Evolutionary conservation across 2,113 vertebrate species (phyloP).

Genomic region (Pseudonaja textilis): DNA sequence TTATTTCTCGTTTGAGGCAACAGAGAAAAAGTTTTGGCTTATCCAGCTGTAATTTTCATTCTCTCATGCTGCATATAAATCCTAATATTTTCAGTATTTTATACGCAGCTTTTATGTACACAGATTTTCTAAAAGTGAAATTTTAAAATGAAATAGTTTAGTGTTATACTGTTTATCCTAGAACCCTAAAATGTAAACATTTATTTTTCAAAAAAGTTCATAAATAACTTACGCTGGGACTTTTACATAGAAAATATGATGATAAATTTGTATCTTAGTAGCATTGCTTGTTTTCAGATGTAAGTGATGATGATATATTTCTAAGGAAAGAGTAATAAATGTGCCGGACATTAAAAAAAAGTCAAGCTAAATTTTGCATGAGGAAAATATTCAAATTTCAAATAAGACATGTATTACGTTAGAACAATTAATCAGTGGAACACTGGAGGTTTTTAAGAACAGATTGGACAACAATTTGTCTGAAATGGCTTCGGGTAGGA

Average conservation of each 20-base stretch:
- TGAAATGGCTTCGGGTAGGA: neutral
- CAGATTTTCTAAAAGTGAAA: slow-evolving; percentile 22
- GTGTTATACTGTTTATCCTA: slow-evolving; percentile 10
- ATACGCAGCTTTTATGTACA: neutral
- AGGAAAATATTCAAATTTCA: neutral
- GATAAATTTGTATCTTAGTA: neutral
- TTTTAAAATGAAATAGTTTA: slow-evolving; percentile 19
- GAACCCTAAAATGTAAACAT: neutral
- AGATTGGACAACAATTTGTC: neutral
- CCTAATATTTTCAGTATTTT: slow-evolving; percentile 28
- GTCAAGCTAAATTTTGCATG: neutral
- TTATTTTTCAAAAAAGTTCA: neutral
- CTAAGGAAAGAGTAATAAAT: neutral
- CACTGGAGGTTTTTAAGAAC: neutral
- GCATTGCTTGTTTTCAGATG: neutral
- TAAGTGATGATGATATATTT: neutral
- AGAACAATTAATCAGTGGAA: neutral
- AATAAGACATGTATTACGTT: neutral
- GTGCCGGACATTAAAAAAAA: neutral
- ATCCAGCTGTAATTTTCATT: slow-evolving; percentile 34
- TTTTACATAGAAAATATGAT: slow-evolving; percentile 5
- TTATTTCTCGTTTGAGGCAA: slow-evolving; percentile 27
- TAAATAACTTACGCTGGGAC: neutral
- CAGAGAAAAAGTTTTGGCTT: slow-evolving; percentile 12
- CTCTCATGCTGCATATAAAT: neutral